Conservation (phyloP, 2,113 vertebrate species). For the Cyanoliseus patagonus region DNA sequence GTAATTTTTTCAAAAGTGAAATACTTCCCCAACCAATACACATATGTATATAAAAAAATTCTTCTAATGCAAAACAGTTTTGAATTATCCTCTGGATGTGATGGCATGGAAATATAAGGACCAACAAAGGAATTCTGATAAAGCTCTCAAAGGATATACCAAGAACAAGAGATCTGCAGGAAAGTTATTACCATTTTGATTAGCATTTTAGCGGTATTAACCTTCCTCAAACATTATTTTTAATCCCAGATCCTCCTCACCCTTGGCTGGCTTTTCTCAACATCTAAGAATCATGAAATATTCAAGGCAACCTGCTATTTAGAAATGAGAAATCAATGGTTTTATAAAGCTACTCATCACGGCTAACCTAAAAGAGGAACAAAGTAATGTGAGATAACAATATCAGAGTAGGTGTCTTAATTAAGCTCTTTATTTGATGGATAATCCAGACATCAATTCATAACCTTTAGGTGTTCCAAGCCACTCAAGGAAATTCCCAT, state of each 20-base stretch:
- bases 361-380: not conserved
- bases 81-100: not conserved
- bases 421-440: not conserved
- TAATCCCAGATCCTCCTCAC: not conserved
- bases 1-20: not conserved
- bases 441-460: not conserved
- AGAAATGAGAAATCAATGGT: not conserved
- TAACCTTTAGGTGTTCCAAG: not conserved
- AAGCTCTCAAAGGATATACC: not conserved
- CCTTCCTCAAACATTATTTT: not conserved
- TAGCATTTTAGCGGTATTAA: not conserved
- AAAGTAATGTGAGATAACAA: not conserved
- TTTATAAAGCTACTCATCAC: not conserved
- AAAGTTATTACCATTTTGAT: not conserved
- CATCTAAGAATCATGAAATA: not conserved
- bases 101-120: not conserved
- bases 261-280: not conserved
- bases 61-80: not conserved
- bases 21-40: not conserved
- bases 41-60: not conserved
- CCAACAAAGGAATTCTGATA: not conserved
- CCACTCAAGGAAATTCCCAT: not conserved
- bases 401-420: not conserved
- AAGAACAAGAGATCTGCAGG: not conserved
- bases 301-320: not conserved